These are phyloP conservation scores for Rhynchophorus ferrugineus DNA, from an alignment of 1,140 invertebrate species.

Conservation along the genomic window DNA sequence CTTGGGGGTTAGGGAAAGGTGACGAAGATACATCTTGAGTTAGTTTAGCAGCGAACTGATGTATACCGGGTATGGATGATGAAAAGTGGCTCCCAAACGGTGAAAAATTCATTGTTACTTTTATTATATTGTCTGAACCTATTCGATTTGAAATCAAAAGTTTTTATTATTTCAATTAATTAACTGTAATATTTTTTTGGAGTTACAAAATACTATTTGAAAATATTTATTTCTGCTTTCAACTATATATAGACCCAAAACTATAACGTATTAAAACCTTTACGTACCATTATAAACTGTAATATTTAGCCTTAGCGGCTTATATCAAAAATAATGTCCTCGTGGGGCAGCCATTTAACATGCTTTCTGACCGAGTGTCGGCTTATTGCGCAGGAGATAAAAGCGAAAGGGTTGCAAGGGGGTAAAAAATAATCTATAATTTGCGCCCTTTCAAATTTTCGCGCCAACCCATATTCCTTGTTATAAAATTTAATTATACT, in stretches of 20 bases:
- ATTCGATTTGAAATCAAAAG: not conserved
- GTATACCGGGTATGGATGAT: conserved; percentile 53
- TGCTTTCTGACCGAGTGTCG: conserved; percentile 1
- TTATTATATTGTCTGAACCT: conserved; percentile 1
- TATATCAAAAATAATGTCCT: conserved; percentile 1
- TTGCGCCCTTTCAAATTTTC: conserved; percentile 1
- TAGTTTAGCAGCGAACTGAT: conserved; percentile 52
- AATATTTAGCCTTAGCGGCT: conserved; percentile 4
- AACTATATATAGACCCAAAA: too few species aligned
- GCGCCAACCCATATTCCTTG: too few species aligned
- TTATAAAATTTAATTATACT: too few species aligned
- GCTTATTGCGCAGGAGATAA: conserved; percentile 8
- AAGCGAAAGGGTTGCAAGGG: conserved; percentile 7
- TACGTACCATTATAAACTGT: not conserved
- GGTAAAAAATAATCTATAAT: conserved; percentile 12
- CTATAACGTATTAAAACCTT: too few species aligned
- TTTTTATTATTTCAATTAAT: not conserved
- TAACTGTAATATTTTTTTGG: too few species aligned
- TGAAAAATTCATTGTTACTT: conserved; percentile 52
- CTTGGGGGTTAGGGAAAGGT: conserved; percentile 27
- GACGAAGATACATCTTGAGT: conserved; percentile 44
- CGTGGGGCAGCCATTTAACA: conserved; percentile 9
- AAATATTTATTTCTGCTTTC: too few species aligned
- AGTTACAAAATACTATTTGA: too few species aligned
- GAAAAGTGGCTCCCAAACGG: conserved; percentile 58